phyloP scores from a whole-genome alignment of 1,140 invertebrate genomes.

The Dinoponera quadriceps region DNA sequence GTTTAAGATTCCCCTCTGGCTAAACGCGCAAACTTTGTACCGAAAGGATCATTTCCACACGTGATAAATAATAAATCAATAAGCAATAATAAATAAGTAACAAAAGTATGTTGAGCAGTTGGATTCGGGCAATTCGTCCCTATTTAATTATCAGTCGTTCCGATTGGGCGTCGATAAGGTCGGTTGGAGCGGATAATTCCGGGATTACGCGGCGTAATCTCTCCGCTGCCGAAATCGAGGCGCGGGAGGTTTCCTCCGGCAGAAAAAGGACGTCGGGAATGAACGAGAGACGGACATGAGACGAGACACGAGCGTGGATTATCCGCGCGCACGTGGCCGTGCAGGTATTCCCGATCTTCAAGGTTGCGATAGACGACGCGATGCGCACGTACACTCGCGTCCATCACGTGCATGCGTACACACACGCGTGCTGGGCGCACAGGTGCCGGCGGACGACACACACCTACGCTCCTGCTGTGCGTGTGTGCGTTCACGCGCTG shows the following conservation, averaged over 20 bases:
- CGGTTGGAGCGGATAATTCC: neutral
- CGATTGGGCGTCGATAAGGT: neutral
- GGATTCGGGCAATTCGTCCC: neutral
- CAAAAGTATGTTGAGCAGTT: too few species aligned
- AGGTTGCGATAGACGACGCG: slow-evolving; percentile 62
- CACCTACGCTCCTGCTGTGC: slow-evolving; percentile 9
- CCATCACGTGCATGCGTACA: neutral
- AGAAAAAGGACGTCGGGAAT: slow-evolving; percentile 39
- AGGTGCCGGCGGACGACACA: slow-evolving; percentile 15
- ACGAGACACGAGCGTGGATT: slow-evolving; percentile 62
- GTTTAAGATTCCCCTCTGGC: too few species aligned
- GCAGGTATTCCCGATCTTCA: slow-evolving; percentile 69
- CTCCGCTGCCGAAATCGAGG: too few species aligned
- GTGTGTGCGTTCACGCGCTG: slow-evolving; percentile 17
- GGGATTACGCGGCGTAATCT: too few species aligned
- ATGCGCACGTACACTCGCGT: neutral
- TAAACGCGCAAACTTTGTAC: too few species aligned
- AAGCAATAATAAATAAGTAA: too few species aligned
- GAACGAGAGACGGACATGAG: slow-evolving; percentile 68
- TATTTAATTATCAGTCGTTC: neutral
- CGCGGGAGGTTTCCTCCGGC: slow-evolving; percentile 28
- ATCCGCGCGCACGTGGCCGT: slow-evolving; percentile 55
- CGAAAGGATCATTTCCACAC: too few species aligned
- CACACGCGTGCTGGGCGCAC: neutral
- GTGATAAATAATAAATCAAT: too few species aligned